Base-by-base conservation (phyloP, 2,797 vertebrate genomes). In the Brotula barbata region DNA sequence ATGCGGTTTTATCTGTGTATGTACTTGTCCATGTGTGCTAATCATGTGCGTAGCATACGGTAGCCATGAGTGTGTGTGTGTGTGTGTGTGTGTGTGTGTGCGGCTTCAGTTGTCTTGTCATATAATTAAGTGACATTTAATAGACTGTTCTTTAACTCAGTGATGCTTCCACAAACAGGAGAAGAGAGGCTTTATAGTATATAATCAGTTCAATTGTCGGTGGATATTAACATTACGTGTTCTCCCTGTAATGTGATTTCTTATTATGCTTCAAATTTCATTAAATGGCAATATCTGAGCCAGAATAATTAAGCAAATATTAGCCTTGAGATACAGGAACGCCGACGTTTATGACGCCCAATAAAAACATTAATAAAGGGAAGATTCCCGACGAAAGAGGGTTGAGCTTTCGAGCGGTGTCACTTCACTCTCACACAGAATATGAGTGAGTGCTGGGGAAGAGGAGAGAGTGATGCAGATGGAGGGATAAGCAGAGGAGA, bases 101-200 rank as follows among this genome's bases (percentile, higher is more conserved):
- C 20, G 22, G 45, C 68, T 72, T 75, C 66, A 55, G 48, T 66
- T 2, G 67, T 76, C 74, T 88, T 85, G 86, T 85, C 80, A 77
- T 73, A 73, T 91, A 89, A 91, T 90, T 81, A 91, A 89, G 80
- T 88, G 82, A 68, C 85, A 81, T 89, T 90, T 88, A 87, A 88
- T 79, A 82, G 75, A 82, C 73, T 77, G 58, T 75, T 78, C 80
- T 83, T 87, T 71, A 84, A 88, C 69, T 82, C 74, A 33, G 40
- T 69, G 70, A 80, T 51, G 71, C 58, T 64, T 81, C 54, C 34
- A 62, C 59, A 78, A 82, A 78, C 73, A 75, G 55, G 40, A 69
- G 68, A 61, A 63, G 68, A 75, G 79, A 77, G 47, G 75, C 73
- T 78, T 85, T 83, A 76, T 71, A 64, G 60, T 83, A 68, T 87